Percentiles rank a stretch among this genome's conserved stretches.
Evolutionary conservation across 2,888 invertebrate genomes (phyloP).

Genomic region (Sesia apiformis): DNA sequence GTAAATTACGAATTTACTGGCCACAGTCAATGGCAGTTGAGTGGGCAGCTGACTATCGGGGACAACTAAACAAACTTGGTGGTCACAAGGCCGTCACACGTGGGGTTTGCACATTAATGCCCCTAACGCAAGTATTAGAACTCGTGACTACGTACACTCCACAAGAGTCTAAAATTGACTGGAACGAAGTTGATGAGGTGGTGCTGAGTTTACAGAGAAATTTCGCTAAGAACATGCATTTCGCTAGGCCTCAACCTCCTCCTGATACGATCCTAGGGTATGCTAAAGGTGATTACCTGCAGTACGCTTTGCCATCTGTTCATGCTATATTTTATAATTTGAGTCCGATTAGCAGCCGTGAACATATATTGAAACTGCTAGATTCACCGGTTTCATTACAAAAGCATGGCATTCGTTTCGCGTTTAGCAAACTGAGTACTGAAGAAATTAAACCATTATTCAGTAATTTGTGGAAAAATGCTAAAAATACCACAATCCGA

Average conservation of each 20-base stretch:
- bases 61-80: constrained; percentile 19
- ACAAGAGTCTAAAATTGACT: constrained; percentile 34
- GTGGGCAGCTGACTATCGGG: constrained; percentile 26
- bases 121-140: constrained; percentile 21
- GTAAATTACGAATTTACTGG: constrained; percentile 47
- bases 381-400: constrained; percentile 41
- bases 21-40: constrained; percentile 26
- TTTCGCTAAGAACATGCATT: constrained; percentile 50
- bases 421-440: constrained; percentile 30
- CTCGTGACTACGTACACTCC: constrained; percentile 39
- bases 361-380: constrained; percentile 30
- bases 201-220: constrained; percentile 34
- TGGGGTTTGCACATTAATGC: constrained; percentile 34
- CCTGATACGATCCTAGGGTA: constrained; percentile 35
- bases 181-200: constrained; percentile 32
- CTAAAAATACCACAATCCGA: constrained; percentile 42
- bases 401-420: constrained; percentile 46
- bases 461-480: constrained; percentile 30
- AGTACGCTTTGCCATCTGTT: constrained; percentile 44
- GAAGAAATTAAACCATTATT: constrained; percentile 29
- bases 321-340: constrained; percentile 43
- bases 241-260: constrained; percentile 40
- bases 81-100: constrained; percentile 31
- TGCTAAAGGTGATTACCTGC: constrained; percentile 49
- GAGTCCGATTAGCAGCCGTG: constrained; percentile 18